These are phyloP conservation scores for Typhlichthys subterraneus DNA, from an alignment of 2,797 vertebrate species.

Conservation along the genomic window DNA sequence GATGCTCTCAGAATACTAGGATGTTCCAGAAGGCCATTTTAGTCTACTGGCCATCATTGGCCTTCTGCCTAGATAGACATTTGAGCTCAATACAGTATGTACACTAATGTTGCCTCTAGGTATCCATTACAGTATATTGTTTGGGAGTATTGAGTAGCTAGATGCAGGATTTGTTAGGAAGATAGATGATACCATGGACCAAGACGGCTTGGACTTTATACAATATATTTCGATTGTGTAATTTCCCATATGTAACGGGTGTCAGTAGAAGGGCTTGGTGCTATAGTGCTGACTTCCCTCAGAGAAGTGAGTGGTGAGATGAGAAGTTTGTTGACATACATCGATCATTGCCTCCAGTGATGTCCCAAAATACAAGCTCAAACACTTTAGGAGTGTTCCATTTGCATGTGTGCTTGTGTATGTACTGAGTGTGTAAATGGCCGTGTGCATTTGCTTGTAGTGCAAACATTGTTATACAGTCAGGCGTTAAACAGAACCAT, in stretches of 20 bases:
- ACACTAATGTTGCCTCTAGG: constrained; percentile 6
- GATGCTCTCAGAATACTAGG: constrained; percentile 25
- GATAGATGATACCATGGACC: background rate
- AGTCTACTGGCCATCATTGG: background rate
- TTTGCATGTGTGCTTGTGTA: constrained; percentile 6
- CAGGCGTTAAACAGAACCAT: constrained; percentile 20
- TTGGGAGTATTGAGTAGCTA: background rate
- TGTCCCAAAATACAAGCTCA: constrained; percentile 32
- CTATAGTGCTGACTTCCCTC: constrained; percentile 35
- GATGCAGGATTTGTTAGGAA: background rate
- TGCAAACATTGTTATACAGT: constrained; percentile 10
- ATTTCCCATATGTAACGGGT: constrained; percentile 36
- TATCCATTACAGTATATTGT: constrained; percentile 5
- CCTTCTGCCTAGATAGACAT: constrained; percentile 10
- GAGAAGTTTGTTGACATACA: constrained; percentile 51
- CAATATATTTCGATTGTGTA: constrained; percentile 27
- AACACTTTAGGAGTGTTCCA: constrained; percentile 20
- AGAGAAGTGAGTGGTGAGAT: constrained; percentile 32
- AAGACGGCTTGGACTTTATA: constrained; percentile 6
- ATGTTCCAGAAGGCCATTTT: constrained; percentile 11
- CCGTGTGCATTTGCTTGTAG: background rate
- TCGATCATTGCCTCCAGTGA: constrained; percentile 36
- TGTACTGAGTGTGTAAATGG: background rate
- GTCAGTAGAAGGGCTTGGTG: constrained; percentile 29
- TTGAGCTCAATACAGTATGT: constrained; percentile 21